Conservation (phyloP, 1,140 invertebrate species). For the Helicoverpa zea region DNA sequence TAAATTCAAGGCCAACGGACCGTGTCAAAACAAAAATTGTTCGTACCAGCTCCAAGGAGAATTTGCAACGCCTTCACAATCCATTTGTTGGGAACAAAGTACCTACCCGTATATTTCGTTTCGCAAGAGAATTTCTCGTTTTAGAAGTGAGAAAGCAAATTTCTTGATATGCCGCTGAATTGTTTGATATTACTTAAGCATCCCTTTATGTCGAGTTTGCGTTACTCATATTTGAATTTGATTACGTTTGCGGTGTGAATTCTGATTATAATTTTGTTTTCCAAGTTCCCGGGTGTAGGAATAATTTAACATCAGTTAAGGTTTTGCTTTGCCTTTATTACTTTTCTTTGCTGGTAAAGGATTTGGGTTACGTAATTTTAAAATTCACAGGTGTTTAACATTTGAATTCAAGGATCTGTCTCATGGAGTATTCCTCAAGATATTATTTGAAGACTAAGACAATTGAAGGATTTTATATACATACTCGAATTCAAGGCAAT, state of each 20-base stretch:
- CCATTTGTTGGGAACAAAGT: slow-evolving; percentile 50
- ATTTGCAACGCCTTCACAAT: slow-evolving; percentile 48
- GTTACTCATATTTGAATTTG: slow-evolving; percentile 16
- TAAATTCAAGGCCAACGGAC: background rate
- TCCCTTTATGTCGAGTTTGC: background rate
- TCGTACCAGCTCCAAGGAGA: background rate
- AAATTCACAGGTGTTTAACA: too few species aligned
- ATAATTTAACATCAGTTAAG: background rate
- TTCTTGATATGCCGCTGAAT: slow-evolving; percentile 34
- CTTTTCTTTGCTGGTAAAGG: background rate
- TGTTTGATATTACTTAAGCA: slow-evolving; percentile 28
- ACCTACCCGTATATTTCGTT: slow-evolving; percentile 40
- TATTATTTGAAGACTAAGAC: too few species aligned
- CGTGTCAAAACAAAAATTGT: slow-evolving; percentile 18
- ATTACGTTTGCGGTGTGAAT: slow-evolving; percentile 30
- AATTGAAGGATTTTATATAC: too few species aligned
- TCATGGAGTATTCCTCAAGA: too few species aligned
- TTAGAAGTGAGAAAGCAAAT: slow-evolving; percentile 35
- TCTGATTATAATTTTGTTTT: slow-evolving; percentile 14
- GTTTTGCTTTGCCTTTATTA: slow-evolving; percentile 5
- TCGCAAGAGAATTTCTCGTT: slow-evolving; percentile 32
- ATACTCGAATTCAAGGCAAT: too few species aligned
- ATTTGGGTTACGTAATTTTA: too few species aligned
- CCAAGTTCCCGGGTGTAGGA: background rate
- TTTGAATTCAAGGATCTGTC: too few species aligned